Evolutionary conservation across 2,113 vertebrate genomes (phyloP).

Genomic region (Cyprinodon tularosa): DNA sequence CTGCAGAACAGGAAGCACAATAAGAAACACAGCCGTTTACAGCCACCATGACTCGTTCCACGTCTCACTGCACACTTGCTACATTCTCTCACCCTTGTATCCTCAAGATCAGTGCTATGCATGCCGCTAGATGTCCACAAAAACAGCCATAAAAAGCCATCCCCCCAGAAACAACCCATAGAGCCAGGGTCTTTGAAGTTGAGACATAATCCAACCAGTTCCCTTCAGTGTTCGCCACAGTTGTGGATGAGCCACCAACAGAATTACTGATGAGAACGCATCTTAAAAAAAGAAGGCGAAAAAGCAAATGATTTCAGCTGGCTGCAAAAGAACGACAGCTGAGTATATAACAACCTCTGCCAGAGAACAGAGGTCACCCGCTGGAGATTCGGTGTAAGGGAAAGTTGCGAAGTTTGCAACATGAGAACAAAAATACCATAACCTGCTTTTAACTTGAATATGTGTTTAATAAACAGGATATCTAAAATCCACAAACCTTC

Average conservation of each 20-base stretch:
- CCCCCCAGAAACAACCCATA: conserved; percentile 47
- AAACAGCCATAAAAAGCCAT: conserved; percentile 67
- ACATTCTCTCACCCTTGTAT: conserved; percentile 58
- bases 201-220: conserved; percentile 31
- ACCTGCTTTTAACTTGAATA: too few species aligned
- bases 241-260: conserved; percentile 7
- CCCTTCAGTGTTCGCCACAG: conserved; percentile 44
- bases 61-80: conserved; percentile 62
- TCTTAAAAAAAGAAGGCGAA: conserved; percentile 22
- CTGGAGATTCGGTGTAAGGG: too few species aligned
- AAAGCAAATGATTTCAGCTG: conserved; percentile 19
- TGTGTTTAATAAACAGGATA: too few species aligned
- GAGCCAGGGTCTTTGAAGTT: conserved; percentile 60
- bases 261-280: background rate
- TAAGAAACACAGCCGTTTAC: conserved; percentile 57
- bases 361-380: background rate
- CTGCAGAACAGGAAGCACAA: conserved; percentile 70
- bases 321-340: background rate
- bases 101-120: conserved; percentile 46
- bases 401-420: too few species aligned
- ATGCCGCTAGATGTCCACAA: conserved; percentile 63
- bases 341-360: background rate
- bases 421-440: too few species aligned
- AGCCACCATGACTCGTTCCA: conserved; percentile 36
- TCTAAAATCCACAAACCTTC: too few species aligned